Conservation (phyloP, 2,888 invertebrate genomes). For the Fabriciana adippe region DNA sequence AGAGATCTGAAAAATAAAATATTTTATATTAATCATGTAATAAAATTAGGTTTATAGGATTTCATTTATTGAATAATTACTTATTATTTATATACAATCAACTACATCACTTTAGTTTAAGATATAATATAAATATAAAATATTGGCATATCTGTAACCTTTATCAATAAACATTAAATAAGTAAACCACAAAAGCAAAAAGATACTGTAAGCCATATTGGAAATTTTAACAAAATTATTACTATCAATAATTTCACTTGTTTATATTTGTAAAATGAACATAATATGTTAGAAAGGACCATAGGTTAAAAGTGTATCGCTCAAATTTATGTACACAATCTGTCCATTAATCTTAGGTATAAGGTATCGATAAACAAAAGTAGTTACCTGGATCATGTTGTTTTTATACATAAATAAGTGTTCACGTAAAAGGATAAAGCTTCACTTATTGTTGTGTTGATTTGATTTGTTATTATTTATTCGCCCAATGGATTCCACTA, state of each 20-base stretch:
- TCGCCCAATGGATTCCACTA: conserved; percentile 23
- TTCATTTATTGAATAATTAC: background rate
- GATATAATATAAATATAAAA: background rate
- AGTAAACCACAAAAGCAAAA: conserved; percentile 13
- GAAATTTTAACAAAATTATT: conserved; percentile 54
- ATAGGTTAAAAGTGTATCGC: conserved; percentile 39
- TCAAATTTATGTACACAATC: conserved; percentile 36
- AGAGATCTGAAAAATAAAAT: conserved; percentile 35
- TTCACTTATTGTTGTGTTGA: conserved; percentile 11
- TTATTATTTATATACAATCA: background rate
- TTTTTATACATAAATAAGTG: conserved; percentile 21
- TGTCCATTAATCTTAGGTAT: conserved; percentile 30
- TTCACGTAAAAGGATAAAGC: conserved; percentile 4
- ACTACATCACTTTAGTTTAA: background rate
- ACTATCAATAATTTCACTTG: conserved; percentile 28
- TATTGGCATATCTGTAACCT: conserved; percentile 3
- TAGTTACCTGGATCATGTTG: conserved; percentile 44
- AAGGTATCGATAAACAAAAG: conserved; percentile 39
- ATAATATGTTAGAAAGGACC: conserved; percentile 25
- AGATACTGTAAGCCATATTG: conserved; percentile 66
- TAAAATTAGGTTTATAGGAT: conserved; percentile 1
- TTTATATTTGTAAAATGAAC: conserved; percentile 28
- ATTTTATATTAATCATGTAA: conserved; percentile 1
- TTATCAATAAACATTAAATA: conserved; percentile 1
- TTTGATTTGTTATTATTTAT: conserved; percentile 21